phyloP scores from a whole-genome alignment of 2,888 invertebrate species.

The Margaritifera margaritifera region DNA sequence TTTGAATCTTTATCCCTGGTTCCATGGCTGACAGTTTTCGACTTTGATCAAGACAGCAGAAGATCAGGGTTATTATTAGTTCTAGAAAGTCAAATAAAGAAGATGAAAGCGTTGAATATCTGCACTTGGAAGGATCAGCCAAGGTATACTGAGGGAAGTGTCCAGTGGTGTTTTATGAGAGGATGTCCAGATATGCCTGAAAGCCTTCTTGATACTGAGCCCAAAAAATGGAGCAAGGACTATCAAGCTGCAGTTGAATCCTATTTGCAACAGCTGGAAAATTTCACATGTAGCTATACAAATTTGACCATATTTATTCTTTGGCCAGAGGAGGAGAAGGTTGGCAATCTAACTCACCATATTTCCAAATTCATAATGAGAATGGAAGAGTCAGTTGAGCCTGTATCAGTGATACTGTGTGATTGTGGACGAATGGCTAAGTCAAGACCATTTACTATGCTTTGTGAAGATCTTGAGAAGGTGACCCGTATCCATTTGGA shows the following conservation, averaged over 20 bases:
- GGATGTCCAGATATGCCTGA: conserved; percentile 40
- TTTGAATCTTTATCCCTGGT: conserved; percentile 28
- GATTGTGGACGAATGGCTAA: no score
- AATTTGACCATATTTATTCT: conserved; percentile 18
- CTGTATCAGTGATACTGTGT: no score
- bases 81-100: conserved; percentile 20
- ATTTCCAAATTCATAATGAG: no score
- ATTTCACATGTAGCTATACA: conserved; percentile 35
- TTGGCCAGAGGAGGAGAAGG: conserved; percentile 16
- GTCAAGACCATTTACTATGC: background rate
- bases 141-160: conserved; percentile 19
- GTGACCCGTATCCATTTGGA: conserved; percentile 5
- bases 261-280: conserved; percentile 22
- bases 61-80: conserved; percentile 33
- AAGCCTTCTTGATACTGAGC: conserved; percentile 21
- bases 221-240: conserved; percentile 28
- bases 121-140: no score
- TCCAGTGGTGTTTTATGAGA: conserved; percentile 32
- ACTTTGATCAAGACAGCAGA: conserved; percentile 41
- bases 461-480: conserved; percentile 2
- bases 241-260: conserved; percentile 17
- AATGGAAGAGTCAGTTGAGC: no score
- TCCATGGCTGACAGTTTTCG: conserved; percentile 47
- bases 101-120: background rate
- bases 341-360: background rate